Conservation (phyloP, 1,140 invertebrate genomes). For the Camponotus pennsylvanicus region DNA sequence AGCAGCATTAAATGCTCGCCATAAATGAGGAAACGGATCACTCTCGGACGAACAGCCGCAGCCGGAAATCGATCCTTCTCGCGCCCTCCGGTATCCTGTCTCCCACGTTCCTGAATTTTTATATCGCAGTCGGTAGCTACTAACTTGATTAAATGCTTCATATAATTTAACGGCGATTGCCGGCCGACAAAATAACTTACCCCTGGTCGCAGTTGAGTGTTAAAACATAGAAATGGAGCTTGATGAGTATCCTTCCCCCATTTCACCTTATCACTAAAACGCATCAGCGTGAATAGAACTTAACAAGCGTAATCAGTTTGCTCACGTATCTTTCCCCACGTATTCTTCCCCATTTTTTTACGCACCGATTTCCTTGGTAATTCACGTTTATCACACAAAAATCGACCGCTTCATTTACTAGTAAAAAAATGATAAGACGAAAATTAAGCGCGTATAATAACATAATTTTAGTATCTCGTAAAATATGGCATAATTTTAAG, state of each 20-base stretch:
- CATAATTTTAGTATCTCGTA: background rate
- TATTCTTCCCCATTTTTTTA: slow-evolving; percentile 32
- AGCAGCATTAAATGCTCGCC: slow-evolving; percentile 25
- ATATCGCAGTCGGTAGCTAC: slow-evolving; percentile 35
- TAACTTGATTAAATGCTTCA: slow-evolving; percentile 66
- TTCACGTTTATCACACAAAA: slow-evolving; percentile 12
- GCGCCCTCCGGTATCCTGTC: background rate
- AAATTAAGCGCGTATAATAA: slow-evolving; percentile 5
- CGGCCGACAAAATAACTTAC: slow-evolving; percentile 39
- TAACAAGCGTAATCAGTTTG: slow-evolving; percentile 17
- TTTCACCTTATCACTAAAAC: background rate
- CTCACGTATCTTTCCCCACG: background rate
- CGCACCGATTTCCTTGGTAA: slow-evolving; percentile 3
- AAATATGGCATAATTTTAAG: slow-evolving; percentile 5
- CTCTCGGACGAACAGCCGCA: background rate
- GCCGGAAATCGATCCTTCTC: slow-evolving; percentile 52
- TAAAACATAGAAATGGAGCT: slow-evolving; percentile 46
- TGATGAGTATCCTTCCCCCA: slow-evolving; percentile 24
- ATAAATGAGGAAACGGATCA: slow-evolving; percentile 18
- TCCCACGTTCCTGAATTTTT: slow-evolving; percentile 58
- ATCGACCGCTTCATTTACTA: background rate
- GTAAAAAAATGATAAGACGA: background rate
- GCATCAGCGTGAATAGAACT: slow-evolving; percentile 17
- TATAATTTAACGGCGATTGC: slow-evolving; percentile 61
- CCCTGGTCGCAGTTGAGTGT: slow-evolving; percentile 38